Evolutionary conservation across 2,797 vertebrate genomes (phyloP), one percentile per base, ranked within the genome.

Genomic region (Graptemys geographica): DNA sequence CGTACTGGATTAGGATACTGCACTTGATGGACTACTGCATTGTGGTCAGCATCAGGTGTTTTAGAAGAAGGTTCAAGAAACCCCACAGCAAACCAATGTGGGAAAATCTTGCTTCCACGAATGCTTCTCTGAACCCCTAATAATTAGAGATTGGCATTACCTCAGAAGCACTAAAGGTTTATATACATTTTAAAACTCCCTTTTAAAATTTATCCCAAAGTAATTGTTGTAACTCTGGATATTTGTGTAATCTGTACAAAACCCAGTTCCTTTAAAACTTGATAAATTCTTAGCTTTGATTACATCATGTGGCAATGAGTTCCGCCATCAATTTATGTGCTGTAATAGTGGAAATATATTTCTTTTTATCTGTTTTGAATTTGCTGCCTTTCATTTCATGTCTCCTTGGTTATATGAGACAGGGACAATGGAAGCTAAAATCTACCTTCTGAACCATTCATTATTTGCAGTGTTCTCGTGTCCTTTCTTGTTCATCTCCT

Each of bases 331-430:
- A 1, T 81, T 85, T 62, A 27, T 83, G 25, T 55, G n/a, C 33
- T 41, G 9, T 52, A 62, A 47, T 88, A 8, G n/a, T 9, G n/a
- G 18, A 69, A 37, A 69, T 37, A 69, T 37, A 33, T 62, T 80
- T 55, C 52, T 49, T 94, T 84, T 93, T 44, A 83, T 89, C 65
- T 81, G 6, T 57, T 56, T 89, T 56, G 44, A 81, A 44, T 91
- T 47, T 52, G 31, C 55, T 80, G 74, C 44, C 78, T 91, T 91
- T 88, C 78, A 74, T 92, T 93, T 84, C 65, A 90, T 81, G 37
- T 84, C 56, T 74, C n/a, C 74, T 83, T 91, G 86, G 53, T 37
- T 41, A 49, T 47, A 37, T 85, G 84, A 94, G 37, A 81, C 2
- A 5, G 83, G 87, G 51, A 74, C 10, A 74, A 57, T 3, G 49